Base-by-base conservation (phyloP, 2,113 vertebrate species). In the Pipa parva region DNA sequence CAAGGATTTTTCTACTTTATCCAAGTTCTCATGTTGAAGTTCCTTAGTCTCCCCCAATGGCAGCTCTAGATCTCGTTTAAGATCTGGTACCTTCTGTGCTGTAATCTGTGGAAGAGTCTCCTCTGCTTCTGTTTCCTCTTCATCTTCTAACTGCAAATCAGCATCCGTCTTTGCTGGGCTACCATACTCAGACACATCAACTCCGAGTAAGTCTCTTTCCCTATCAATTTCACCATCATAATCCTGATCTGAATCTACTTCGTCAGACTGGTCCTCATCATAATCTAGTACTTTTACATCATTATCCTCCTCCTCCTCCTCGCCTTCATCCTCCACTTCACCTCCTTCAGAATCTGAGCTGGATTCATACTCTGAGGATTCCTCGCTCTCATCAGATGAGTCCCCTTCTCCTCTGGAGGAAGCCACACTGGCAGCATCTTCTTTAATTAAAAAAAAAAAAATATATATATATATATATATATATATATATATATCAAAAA, bases 291-390 rank as follows among this genome's bases (percentile, higher is more conserved):
- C n/a, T n/a, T n/a, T n/a, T n/a, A n/a, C n/a, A n/a, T n/a, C n/a
- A n/a, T n/a, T n/a, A n/a, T n/a, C n/a, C n/a, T 78, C 75, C 0
- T 70, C 75, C 0, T 74, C 82, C 0, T 51, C 73, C 0, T 82
- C 86, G 0, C 76, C 83, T 8, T 80, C 79, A 8, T 81, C 84
- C 0, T 79, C 86, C 0, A 89, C 88, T 33, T 88, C 87, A 2
- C 84, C 81, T 1, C 87, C 88, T 1, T 90, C 89, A 0, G 92
- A 92, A 1, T 92, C 93, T 11, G 92, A 95, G 9, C 87, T 88
- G 0, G 92, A 83, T 65, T 92, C 95, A 0, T 92, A 95, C 36
- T 92, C 92, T 0, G 94, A 96, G 36, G 94, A 97, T 49, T 89
- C 91, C 0, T 86, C 87, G 6, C 89, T 94, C 63, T 83, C 91